Conservation (phyloP, 2,797 vertebrate genomes). For the Lutjanus argentimaculatus region DNA sequence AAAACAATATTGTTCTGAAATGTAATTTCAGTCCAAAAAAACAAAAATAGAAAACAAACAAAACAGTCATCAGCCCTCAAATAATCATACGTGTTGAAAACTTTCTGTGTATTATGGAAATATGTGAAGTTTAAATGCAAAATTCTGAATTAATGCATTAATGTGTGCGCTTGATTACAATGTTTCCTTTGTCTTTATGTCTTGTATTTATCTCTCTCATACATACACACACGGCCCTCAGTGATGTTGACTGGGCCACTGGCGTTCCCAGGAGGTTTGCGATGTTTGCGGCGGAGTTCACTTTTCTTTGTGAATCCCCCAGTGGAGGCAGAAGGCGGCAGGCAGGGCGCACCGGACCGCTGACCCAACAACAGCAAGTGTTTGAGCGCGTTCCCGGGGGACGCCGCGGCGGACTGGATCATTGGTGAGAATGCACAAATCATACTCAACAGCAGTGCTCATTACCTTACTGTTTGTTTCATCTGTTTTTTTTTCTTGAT, state of each 20-base stretch:
- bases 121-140: not conserved
- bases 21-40: not conserved
- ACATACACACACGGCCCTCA: conserved; percentile 8
- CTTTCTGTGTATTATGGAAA: not conserved
- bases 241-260: conserved; percentile 48
- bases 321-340: conserved; percentile 21
- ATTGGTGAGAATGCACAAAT: conserved; percentile 43
- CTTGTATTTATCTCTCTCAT: conserved; percentile 23
- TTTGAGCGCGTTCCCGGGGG: conserved; percentile 40
- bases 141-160: conserved; percentile 13
- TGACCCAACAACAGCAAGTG: conserved; percentile 46
- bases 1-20: conserved; percentile 9
- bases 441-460: conserved; percentile 20
- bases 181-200: conserved; percentile 44
- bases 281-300: conserved; percentile 48
- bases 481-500: conserved; percentile 39
- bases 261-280: conserved; percentile 54
- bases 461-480: conserved; percentile 57
- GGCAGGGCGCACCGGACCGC: conserved; percentile 35
- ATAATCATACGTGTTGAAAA: not conserved
- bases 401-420: not conserved
- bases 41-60: not conserved
- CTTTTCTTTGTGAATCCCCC: conserved; percentile 45
- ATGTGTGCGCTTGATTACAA: conserved; percentile 35
- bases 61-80: not conserved